Evolutionary conservation across 1,140 invertebrate species (phyloP).

Genomic region (Elysia chlorotica): DNA sequence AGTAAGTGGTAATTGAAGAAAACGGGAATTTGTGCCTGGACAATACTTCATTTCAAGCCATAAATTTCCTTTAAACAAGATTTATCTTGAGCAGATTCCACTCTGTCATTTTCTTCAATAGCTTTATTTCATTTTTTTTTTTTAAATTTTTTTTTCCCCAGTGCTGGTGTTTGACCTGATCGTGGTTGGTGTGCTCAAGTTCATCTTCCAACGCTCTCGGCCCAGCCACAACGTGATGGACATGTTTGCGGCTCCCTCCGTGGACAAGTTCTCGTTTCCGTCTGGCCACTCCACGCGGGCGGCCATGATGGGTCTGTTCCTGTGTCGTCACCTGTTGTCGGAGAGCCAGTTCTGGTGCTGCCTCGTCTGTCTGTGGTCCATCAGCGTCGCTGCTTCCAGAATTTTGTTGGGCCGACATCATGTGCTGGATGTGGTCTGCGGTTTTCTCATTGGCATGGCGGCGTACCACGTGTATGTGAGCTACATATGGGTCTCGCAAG

Average conservation of each 20-base stretch:
- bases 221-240: conserved; percentile 73
- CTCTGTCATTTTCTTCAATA: too few relatives aligned
- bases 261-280: conserved; percentile 94
- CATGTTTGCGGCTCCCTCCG: conserved; percentile 68
- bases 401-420: conserved; percentile 83
- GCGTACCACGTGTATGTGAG: conserved; percentile 71
- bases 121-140: too few relatives aligned
- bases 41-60: too few relatives aligned
- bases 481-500: conserved; percentile 42
- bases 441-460: conserved; percentile 75
- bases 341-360: conserved; percentile 27
- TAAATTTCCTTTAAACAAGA: too few relatives aligned
- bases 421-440: conserved; percentile 81
- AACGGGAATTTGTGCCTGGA: too few relatives aligned
- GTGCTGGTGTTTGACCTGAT: conserved; percentile 86
- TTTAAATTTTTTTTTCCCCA: conserved; percentile 68
- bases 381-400: conserved; percentile 77
- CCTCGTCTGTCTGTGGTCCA: conserved; percentile 76
- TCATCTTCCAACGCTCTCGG: conserved; percentile 75
- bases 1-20: too few relatives aligned
- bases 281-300: conserved; percentile 93
- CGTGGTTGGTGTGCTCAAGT: conserved; percentile 81
- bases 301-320: conserved; percentile 73
- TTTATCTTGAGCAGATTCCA: too few relatives aligned
- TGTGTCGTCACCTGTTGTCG: conserved; percentile 32